These are phyloP conservation scores for Drosophila kepulauana DNA, from an alignment of 1,140 invertebrate genomes.

Conservation along the genomic window DNA sequence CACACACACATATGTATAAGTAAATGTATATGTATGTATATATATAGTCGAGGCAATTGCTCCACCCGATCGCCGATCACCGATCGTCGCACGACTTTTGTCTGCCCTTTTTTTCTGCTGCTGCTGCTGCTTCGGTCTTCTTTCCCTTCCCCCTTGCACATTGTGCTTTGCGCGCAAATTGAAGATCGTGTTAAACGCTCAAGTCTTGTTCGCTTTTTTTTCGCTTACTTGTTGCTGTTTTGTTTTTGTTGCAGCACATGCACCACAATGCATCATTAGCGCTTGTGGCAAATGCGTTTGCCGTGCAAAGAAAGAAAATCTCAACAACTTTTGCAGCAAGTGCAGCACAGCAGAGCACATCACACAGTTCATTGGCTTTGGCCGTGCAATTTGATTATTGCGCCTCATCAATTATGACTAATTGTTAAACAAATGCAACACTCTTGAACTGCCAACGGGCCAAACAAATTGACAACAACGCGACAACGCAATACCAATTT, in stretches of 20 bases:
- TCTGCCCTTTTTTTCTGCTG: conserved; percentile 32
- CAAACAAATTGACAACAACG: conserved; percentile 33
- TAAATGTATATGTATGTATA: conserved; percentile 26
- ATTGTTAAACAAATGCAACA: conserved; percentile 69
- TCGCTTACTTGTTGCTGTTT: background rate
- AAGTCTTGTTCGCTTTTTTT: conserved; percentile 53
- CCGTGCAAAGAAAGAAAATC: conserved; percentile 35
- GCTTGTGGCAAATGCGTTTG: conserved; percentile 76
- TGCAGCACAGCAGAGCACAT: conserved; percentile 66
- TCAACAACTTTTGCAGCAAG: conserved; percentile 66
- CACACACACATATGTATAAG: conserved; percentile 19
- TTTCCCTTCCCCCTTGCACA: conserved; percentile 26
- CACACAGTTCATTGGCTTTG: conserved; percentile 69
- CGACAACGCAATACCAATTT: conserved; percentile 66
- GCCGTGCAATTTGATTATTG: conserved; percentile 62
- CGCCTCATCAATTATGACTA: conserved; percentile 78
- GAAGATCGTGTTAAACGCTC: conserved; percentile 83
- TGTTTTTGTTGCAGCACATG: conserved; percentile 54
- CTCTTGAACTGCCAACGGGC: conserved; percentile 13
- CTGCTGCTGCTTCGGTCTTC: background rate
- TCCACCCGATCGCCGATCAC: conserved; percentile 43
- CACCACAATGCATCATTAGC: conserved; percentile 79
- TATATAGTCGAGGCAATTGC: conserved; percentile 31
- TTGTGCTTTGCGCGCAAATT: conserved; percentile 76
- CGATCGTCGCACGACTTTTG: conserved; percentile 69